Evolutionary conservation across 2,113 vertebrate species (phyloP), one percentile per base, ranked within the genome.

Genomic region (Chauna torquata): DNA sequence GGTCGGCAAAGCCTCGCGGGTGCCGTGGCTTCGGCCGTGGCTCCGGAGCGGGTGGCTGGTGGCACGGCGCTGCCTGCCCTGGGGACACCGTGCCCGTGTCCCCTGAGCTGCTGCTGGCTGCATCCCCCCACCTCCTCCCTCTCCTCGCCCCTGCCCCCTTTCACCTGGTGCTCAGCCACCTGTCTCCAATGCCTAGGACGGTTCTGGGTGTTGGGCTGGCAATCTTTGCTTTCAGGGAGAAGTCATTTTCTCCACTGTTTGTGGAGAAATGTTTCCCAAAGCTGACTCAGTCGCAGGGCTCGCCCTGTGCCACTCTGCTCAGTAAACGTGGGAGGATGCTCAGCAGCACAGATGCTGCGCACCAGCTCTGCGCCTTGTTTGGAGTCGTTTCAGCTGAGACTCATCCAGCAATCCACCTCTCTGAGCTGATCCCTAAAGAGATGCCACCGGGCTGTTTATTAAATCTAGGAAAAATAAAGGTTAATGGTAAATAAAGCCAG

Each of bases 361-460:
- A 27, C 11, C 32, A 6, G 54, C 1, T 2, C 34, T n/a, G n/a
- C 19, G 19, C 6, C 8, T 69, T 57, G 34, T 52, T 90, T 13
- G n/a, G 13, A 23, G 24, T 81, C 49, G 8, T 9, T 57, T 83
- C 81, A 59, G 15, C 7, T 45, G 40, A 61, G 44, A 24, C 6
- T 15, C 2, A 6, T 18, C 23, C 27, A 70, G 28, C 65, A 52
- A 42, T 28, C 11, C n/a, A 6, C 9, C 15, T 42, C 24, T 50
- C 27, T 36, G 22, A 68, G 24, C 28, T n/a, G 24, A 27, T 14
- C 8, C 16, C 13, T 71, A 11, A 8, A 38, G 76, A n/a, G 22
- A 4, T 0, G 0, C 16, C 0, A 1, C n/a, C 27, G 40, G 11
- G 7, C 5, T 6, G 27, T 4, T 24, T 36, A 20, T 32, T 34